A percentile compares a stretch with the other conserved stretches of the same genome.
phyloP scores from a whole-genome alignment of 2,113 vertebrate genomes.

The Corvus moneduloides region DNA sequence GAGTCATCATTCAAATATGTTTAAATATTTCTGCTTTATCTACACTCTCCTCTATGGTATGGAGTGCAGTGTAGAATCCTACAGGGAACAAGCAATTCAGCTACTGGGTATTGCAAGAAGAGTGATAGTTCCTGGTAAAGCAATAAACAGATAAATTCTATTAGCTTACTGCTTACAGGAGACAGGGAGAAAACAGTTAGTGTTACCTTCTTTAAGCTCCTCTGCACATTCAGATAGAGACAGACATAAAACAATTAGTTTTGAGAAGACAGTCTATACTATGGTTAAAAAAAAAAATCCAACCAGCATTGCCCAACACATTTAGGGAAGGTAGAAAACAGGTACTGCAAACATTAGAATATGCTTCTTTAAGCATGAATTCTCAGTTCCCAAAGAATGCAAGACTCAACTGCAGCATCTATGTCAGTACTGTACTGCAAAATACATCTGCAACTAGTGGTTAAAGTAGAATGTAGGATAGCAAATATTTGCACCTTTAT shows the following conservation, averaged over 20 bases:
- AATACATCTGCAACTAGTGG: neutral
- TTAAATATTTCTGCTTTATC: neutral
- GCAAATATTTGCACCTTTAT: neutral
- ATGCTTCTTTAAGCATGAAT: neutral
- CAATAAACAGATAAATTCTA: neutral
- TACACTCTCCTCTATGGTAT: neutral
- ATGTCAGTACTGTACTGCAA: neutral
- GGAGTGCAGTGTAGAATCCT: neutral
- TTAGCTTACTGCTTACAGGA: neutral
- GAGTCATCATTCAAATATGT: neutral
- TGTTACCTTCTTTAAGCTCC: constrained; percentile 90
- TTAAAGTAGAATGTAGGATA: neutral
- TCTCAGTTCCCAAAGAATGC: neutral
- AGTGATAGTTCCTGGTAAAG: neutral
- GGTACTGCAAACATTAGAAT: neutral
- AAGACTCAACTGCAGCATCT: neutral
- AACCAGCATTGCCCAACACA: neutral
- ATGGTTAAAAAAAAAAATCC: neutral
- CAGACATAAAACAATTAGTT: constrained; percentile 48
- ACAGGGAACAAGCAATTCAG: neutral
- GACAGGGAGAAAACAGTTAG: neutral
- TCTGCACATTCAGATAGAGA: constrained; percentile 72
- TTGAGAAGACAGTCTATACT: neutral
- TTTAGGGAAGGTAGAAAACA: neutral
- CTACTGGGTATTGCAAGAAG: fast-evolving